A percentile compares a stretch with the other conserved stretches of the same genome.
These are phyloP conservation scores for Dione vanillae DNA, from an alignment of 2,888 invertebrate genomes.

Conservation along the genomic window DNA sequence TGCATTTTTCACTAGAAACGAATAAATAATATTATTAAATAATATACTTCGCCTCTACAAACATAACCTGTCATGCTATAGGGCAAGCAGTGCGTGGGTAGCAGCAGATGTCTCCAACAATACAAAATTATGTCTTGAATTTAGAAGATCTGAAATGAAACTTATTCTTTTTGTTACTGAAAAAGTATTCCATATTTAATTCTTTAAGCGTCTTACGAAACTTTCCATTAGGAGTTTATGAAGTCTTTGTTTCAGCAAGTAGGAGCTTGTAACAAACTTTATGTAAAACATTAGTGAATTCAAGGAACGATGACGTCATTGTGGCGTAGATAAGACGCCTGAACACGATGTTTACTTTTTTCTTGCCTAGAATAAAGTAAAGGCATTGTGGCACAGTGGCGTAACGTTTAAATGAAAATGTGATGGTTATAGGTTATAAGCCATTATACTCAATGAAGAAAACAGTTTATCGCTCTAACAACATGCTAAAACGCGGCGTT, in stretches of 20 bases:
- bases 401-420: too few species aligned
- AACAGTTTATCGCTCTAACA: too few species aligned
- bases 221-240: slow-evolving; percentile 15
- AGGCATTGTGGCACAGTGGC: too few species aligned
- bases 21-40: too few species aligned
- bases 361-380: too few species aligned
- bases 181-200: slow-evolving; percentile 20
- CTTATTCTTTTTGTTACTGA: slow-evolving; percentile 17
- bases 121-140: neutral
- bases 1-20: too few species aligned
- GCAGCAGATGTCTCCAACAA: neutral
- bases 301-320: neutral
- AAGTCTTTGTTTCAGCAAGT: slow-evolving; percentile 9
- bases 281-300: slow-evolving; percentile 12
- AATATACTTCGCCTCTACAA: too few species aligned
- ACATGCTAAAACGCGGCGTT: too few species aligned
- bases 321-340: slow-evolving; percentile 32
- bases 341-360: slow-evolving; percentile 1
- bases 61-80: too few species aligned
- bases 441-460: too few species aligned
- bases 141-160: slow-evolving; percentile 2
- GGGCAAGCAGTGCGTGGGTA: neutral
- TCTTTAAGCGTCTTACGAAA: slow-evolving; percentile 21
- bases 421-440: too few species aligned
- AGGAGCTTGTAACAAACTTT: slow-evolving; percentile 18